Percentiles rank a stretch among this genome's conserved stretches.
phyloP scores from a whole-genome alignment of 2,888 invertebrate species.

The Tubulanus polymorphus region DNA sequence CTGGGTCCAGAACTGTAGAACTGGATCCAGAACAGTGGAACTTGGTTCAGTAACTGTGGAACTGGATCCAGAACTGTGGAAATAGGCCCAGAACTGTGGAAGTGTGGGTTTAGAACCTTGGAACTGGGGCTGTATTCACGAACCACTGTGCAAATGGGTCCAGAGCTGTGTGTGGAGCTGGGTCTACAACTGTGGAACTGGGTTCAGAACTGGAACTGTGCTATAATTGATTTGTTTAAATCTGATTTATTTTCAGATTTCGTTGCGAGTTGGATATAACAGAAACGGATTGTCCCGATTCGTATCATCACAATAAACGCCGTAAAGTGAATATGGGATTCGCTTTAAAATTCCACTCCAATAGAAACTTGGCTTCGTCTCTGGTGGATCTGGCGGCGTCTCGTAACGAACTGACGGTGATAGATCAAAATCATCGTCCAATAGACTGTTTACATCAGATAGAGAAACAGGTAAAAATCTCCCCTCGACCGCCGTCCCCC shows the following conservation, averaged over 20 bases:
- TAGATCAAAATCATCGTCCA: too few species aligned
- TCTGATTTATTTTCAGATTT: slow-evolving; percentile 47
- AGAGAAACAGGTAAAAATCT: slow-evolving; percentile 13
- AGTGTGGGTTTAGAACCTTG: too few species aligned
- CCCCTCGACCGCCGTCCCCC: too few species aligned
- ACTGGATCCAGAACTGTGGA: too few species aligned
- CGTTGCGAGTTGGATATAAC: slow-evolving; percentile 66
- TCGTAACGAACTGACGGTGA: too few species aligned
- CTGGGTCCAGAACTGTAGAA: too few species aligned
- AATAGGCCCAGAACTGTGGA: too few species aligned
- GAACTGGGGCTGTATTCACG: too few species aligned
- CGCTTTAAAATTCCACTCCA: slow-evolving; percentile 40
- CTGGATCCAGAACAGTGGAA: too few species aligned
- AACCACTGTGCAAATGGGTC: too few species aligned
- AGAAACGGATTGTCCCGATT: slow-evolving; percentile 56
- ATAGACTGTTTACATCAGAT: slow-evolving; percentile 11
- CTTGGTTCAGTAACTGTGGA: too few species aligned
- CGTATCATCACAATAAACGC: slow-evolving; percentile 16
- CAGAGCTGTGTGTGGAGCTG: not conserved
- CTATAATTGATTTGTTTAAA: not conserved
- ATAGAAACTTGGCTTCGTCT: too few species aligned
- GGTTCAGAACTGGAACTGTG: not conserved
- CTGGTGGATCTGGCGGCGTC: slow-evolving; percentile 22
- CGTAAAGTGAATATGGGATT: slow-evolving; percentile 49
- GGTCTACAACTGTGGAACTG: not conserved